Evolutionary conservation across 2,888 invertebrate species (phyloP).

Genomic region (Archips crataeganus): DNA sequence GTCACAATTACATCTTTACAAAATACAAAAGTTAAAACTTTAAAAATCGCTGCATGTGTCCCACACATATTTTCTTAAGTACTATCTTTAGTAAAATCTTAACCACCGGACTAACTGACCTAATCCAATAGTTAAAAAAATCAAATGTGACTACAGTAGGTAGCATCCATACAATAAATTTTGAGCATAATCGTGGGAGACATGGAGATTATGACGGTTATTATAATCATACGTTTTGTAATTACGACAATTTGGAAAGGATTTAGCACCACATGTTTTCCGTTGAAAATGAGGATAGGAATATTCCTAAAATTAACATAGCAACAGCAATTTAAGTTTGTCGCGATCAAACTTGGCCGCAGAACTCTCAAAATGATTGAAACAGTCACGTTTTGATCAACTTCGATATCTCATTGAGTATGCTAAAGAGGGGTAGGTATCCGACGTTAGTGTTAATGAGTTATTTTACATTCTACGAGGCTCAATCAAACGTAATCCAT

Average conservation of each 20-base stretch:
- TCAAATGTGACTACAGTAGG: not conserved
- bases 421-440: no score
- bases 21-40: not conserved
- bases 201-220: conserved; percentile 6
- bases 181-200: conserved; percentile 34
- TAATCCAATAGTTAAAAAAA: conserved; percentile 9
- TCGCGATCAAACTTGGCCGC: not conserved
- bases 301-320: conserved; percentile 3
- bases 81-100: conserved; percentile 3
- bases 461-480: no score
- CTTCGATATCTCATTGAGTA: no score
- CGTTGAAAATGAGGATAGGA: not conserved
- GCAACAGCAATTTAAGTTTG: conserved; percentile 9
- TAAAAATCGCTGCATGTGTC: not conserved
- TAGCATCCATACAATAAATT: not conserved
- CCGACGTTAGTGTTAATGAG: no score
- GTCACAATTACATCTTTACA: not conserved
- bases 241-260: conserved; percentile 18
- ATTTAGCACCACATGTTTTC: conserved; percentile 36
- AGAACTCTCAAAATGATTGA: not conserved
- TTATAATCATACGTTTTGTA: conserved; percentile 34
- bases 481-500: no score
- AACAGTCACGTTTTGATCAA: not conserved
- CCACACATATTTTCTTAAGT: not conserved
- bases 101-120: conserved; percentile 16